Percentiles rank a stretch among this genome's conserved stretches.
Evolutionary conservation across 2,113 vertebrate genomes (phyloP).

Genomic region (Psittacula cyanocephala): DNA sequence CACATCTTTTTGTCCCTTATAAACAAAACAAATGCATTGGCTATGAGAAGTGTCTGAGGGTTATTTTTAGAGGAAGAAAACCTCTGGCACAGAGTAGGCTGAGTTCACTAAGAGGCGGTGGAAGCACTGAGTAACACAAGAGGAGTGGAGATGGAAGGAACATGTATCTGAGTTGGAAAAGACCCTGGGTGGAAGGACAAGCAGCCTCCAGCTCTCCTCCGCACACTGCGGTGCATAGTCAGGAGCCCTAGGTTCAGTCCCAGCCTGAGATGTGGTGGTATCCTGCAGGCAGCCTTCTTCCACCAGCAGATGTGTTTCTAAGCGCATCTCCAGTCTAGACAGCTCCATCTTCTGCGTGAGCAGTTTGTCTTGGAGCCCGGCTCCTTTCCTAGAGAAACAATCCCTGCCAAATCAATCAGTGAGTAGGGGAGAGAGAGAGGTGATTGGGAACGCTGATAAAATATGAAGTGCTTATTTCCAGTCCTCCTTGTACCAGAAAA

Average conservation of each 20-base stretch:
- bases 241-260: background rate
- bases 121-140: background rate
- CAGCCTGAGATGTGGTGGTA: background rate
- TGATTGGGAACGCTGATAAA: background rate
- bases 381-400: background rate
- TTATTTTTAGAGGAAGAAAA: background rate
- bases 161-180: fast-evolving
- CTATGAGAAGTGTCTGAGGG: background rate
- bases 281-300: background rate
- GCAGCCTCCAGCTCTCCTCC: background rate
- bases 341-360: background rate
- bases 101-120: background rate
- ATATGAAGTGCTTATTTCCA: slow-evolving; percentile 28
- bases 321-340: background rate
- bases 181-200: fast-evolving
- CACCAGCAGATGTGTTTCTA: background rate
- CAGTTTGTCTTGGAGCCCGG: slow-evolving; percentile 42
- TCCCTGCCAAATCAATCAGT: slow-evolving; percentile 19
- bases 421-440: background rate
- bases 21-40: background rate
- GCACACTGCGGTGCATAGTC: fast-evolving
- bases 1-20: background rate
- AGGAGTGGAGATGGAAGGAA: background rate
- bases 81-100: background rate
- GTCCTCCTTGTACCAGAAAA: background rate